A percentile compares a stretch with the other conserved stretches of the same genome.
phyloP scores from a whole-genome alignment of 2,888 invertebrate genomes.

The Dichetophora obliterata region DNA sequence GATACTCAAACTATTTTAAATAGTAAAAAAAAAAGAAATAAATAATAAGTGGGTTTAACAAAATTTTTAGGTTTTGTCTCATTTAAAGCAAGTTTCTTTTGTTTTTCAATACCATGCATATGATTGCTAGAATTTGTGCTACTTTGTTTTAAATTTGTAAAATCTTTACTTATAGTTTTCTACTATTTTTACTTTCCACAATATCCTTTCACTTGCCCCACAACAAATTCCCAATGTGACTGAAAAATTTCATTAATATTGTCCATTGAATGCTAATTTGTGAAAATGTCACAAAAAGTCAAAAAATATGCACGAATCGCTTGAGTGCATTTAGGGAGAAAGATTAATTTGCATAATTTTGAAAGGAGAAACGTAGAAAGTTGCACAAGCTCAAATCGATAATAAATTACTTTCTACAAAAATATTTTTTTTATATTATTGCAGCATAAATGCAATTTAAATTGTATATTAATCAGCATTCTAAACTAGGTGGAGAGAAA shows the following conservation, averaged over 20 bases:
- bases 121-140: neutral
- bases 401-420: no score
- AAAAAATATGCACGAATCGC: neutral
- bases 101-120: no score
- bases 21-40: no score
- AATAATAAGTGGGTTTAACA: no score
- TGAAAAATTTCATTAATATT: neutral
- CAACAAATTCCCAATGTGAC: neutral
- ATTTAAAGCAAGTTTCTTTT: no score
- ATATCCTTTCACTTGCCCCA: neutral
- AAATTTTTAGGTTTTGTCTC: no score
- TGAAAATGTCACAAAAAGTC: constrained; percentile 12
- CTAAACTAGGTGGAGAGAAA: no score
- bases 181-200: neutral
- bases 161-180: neutral
- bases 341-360: constrained; percentile 13
- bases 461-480: no score
- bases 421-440: no score
- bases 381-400: neutral
- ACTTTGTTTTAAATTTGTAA: neutral
- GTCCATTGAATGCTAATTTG: constrained; percentile 14
- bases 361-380: neutral
- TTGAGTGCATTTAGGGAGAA: constrained; percentile 3
- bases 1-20: no score
- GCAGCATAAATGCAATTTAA: no score